Conservation (phyloP, 2,888 invertebrate species). For the Rhingia campestris region DNA sequence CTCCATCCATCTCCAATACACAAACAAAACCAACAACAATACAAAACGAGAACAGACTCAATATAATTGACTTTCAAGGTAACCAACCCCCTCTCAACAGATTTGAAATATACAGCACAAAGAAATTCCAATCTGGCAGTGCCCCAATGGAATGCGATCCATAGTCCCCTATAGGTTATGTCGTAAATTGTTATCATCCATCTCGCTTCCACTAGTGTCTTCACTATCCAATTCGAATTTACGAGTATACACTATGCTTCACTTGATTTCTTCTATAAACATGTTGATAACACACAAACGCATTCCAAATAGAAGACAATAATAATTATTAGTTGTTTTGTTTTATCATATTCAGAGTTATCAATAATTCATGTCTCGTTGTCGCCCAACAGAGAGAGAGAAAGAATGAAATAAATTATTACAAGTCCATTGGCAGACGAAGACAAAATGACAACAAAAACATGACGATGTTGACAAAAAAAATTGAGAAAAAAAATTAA, state of each 20-base stretch:
- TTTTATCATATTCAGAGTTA: conserved; percentile 66
- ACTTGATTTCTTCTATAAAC: conserved; percentile 71
- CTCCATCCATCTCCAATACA: conserved; percentile 35
- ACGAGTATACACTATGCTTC: conserved; percentile 55
- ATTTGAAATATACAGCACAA: conserved; percentile 24
- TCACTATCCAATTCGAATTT: conserved; percentile 21
- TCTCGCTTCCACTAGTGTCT: conserved; percentile 25
- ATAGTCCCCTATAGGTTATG: conserved; percentile 72
- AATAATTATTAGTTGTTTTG: conserved; percentile 16
- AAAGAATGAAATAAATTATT: conserved; percentile 39
- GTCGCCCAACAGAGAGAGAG: conserved; percentile 5
- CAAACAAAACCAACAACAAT: conserved; percentile 38
- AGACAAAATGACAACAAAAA: conserved; percentile 33
- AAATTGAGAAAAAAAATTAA: conserved; percentile 5
- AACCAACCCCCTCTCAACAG: conserved; percentile 57
- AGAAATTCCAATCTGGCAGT: conserved; percentile 50
- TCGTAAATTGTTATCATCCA: conserved; percentile 65
- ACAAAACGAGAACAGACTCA: conserved; percentile 46
- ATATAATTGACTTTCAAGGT: conserved; percentile 71
- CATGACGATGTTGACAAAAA: not conserved
- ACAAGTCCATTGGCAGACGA: conserved; percentile 8
- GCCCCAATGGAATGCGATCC: conserved; percentile 66
- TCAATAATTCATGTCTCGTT: conserved; percentile 66
- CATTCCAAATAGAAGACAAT: conserved; percentile 43
- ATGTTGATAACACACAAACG: conserved; percentile 64